Conservation (phyloP, 2,113 vertebrate species). For the Nothocercus julius region DNA sequence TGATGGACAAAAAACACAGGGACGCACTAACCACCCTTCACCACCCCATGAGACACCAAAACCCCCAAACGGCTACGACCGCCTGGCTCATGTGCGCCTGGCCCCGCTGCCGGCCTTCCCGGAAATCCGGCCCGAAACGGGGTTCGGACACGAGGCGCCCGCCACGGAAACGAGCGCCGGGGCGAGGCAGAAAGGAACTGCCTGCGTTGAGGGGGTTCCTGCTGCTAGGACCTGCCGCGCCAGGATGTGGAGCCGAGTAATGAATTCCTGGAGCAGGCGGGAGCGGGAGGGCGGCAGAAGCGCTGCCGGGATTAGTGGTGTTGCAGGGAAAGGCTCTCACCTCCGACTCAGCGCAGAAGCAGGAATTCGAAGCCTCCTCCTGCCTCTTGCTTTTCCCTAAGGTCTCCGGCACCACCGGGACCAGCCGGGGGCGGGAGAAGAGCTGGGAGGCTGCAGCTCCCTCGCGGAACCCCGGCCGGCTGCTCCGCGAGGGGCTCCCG, state of each 20-base stretch:
- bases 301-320: constrained; percentile 57
- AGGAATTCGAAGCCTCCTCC: constrained; percentile 35
- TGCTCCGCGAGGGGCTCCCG: no score
- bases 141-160: not conserved
- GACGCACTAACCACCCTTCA: not conserved
- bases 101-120: not conserved
- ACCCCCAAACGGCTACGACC: not conserved
- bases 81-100: not conserved
- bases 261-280: constrained; percentile 69
- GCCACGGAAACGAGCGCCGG: rapidly evolving
- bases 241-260: constrained; percentile 73
- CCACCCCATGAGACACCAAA: not conserved
- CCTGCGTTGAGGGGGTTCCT: constrained; percentile 63
- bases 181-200: not conserved
- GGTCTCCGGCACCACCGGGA: not conserved
- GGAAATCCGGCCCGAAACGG: no score
- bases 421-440: not conserved
- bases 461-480: no score
- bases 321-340: constrained; percentile 57
- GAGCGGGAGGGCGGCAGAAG: constrained; percentile 54
- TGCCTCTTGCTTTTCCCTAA: constrained; percentile 39
- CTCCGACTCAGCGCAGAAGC: constrained; percentile 40
- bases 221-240: constrained; percentile 52
- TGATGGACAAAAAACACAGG: not conserved
- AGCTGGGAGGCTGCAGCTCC: not conserved